Evolutionary conservation across 2,888 invertebrate genomes (phyloP).

Genomic region (Eupithecia dodoneata): DNA sequence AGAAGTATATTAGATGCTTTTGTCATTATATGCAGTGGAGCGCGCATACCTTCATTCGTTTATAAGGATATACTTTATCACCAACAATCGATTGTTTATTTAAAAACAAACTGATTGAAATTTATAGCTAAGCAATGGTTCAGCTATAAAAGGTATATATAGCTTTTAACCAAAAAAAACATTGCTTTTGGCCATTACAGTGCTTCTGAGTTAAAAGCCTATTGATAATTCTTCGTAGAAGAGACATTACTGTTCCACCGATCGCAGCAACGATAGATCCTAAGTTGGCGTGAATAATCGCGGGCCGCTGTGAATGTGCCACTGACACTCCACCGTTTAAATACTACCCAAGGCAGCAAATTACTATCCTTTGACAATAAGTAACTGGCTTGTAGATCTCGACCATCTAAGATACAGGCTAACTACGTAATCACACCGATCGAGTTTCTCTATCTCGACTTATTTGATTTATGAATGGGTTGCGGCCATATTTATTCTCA

Average conservation of each 20-base stretch:
- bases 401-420: conserved; percentile 46
- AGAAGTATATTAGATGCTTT: too few relatives aligned
- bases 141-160: too few relatives aligned
- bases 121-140: too few relatives aligned
- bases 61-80: too few relatives aligned
- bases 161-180: background rate
- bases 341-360: conserved; percentile 46
- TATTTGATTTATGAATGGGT: conserved; percentile 43
- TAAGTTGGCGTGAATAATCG: conserved; percentile 77
- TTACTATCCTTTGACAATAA: conserved; percentile 46
- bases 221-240: conserved; percentile 25
- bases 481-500: conserved; percentile 27
- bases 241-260: conserved; percentile 16
- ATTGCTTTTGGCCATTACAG: background rate
- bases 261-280: conserved; percentile 46
- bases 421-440: conserved; percentile 46
- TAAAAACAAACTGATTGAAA: too few relatives aligned
- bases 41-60: too few relatives aligned
- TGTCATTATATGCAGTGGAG: too few relatives aligned
- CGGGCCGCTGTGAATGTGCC: conserved; percentile 62
- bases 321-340: conserved; percentile 62
- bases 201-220: background rate
- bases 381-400: conserved; percentile 40
- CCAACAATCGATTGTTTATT: too few relatives aligned
- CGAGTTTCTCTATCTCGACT: conserved; percentile 42